Evolutionary conservation across 64 coral and sea anemone species (phyloP).

Genomic region (Pocillopora damicornis): DNA sequence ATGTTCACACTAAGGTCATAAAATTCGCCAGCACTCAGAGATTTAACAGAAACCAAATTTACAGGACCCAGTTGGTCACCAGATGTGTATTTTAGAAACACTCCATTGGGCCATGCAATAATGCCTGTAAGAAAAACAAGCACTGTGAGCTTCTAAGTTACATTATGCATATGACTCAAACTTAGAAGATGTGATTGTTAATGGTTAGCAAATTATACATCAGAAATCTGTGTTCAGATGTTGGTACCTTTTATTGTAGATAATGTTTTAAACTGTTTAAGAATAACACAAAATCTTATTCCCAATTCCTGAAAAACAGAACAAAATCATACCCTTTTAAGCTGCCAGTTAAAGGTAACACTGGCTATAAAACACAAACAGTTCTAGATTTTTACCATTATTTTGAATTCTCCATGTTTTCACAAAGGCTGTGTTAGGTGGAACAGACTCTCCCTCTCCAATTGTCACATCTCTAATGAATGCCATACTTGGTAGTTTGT

Average conservation of each 20-base stretch:
- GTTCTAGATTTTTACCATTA: slow-evolving; percentile 49
- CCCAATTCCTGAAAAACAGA: no score
- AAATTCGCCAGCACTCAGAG: slow-evolving; percentile 56
- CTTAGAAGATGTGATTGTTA: neutral
- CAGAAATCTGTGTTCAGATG: no score
- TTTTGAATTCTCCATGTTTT: slow-evolving; percentile 97
- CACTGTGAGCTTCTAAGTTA: neutral
- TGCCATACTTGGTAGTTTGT: slow-evolving; percentile 86
- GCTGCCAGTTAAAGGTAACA: no score
- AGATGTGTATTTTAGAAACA: slow-evolving; percentile 83
- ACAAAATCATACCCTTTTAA: no score
- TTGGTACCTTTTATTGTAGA: no score
- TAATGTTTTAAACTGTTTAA: no score
- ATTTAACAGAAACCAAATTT: slow-evolving; percentile 61
- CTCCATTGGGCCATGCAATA: slow-evolving; percentile 70
- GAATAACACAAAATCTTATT: no score
- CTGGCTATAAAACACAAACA: no score
- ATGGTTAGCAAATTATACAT: no score
- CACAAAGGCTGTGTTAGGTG: slow-evolving; percentile 85
- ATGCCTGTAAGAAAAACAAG: slow-evolving; percentile 45
- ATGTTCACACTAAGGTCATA: slow-evolving; percentile 91
- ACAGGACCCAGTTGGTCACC: slow-evolving; percentile 92
- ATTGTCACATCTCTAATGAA: slow-evolving; percentile 94
- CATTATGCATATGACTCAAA: neutral
- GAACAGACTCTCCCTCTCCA: slow-evolving; percentile 98